phyloP scores from a whole-genome alignment of 2,888 invertebrate species.

The Drosophila emarginata region DNA sequence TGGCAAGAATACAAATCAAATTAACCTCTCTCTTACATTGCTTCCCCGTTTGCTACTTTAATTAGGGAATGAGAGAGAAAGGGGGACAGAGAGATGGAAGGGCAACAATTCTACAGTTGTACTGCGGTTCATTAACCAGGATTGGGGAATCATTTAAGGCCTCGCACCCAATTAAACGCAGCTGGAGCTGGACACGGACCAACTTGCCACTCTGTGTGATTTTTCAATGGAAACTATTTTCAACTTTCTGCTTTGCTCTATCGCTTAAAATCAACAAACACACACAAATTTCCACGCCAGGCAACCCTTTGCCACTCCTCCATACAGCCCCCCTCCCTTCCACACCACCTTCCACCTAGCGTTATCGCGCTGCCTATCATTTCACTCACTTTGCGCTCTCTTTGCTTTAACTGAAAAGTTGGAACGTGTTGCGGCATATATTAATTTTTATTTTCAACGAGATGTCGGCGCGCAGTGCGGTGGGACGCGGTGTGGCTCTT shows the following conservation, averaged over 20 bases:
- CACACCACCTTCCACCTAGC: not conserved
- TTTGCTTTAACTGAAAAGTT: constrained; percentile 46
- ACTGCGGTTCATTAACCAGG: constrained; percentile 15
- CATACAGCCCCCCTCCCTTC: not conserved
- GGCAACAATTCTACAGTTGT: constrained; percentile 10
- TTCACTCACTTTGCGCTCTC: not conserved
- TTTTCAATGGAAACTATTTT: constrained; percentile 64
- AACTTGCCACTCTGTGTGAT: constrained; percentile 15
- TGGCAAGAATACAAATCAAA: constrained; percentile 71
- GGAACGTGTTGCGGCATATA: constrained; percentile 76
- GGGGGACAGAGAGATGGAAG: not conserved
- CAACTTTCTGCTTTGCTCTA: constrained; percentile 37
- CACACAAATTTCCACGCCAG: not conserved
- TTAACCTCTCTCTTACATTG: constrained; percentile 45
- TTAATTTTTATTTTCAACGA: constrained; percentile 70
- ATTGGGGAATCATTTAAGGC: constrained; percentile 32
- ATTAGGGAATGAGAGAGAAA: not conserved
- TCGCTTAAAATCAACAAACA: constrained; percentile 54
- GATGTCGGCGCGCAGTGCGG: not conserved
- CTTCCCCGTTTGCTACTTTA: not conserved
- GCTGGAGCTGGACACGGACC: constrained; percentile 5
- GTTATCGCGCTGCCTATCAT: not conserved
- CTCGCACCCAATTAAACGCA: constrained; percentile 56
- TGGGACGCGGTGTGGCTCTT: constrained; percentile 12
- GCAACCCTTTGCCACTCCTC: not conserved